phyloP scores from a whole-genome alignment of 2,797 vertebrate genomes.

The Pseudopleuronectes americanus region DNA sequence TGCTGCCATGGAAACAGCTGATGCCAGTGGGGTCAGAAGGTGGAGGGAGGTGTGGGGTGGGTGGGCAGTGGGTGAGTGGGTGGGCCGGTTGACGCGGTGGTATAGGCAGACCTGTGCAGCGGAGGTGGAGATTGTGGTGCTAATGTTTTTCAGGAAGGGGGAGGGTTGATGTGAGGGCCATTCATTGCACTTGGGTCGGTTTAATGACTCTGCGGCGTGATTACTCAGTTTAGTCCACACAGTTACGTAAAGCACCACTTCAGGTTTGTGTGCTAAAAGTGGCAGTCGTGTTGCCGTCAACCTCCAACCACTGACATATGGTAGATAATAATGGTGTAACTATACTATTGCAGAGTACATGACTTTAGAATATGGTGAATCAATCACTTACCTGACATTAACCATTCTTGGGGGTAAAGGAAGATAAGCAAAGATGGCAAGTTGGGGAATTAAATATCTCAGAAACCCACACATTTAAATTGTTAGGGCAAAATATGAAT shows the following conservation, averaged over 20 bases:
- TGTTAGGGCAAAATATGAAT: neutral
- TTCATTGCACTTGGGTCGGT: constrained; percentile 70
- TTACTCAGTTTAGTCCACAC: constrained; percentile 73
- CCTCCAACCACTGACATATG: constrained; percentile 12
- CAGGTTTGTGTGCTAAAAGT: constrained; percentile 33
- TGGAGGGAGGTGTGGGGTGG: constrained; percentile 42
- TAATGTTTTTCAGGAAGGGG: constrained; percentile 64
- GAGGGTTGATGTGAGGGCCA: constrained; percentile 66
- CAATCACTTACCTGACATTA: no score
- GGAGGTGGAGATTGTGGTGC: constrained; percentile 66
- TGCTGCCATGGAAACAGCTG: constrained; percentile 55
- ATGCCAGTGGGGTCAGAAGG: constrained; percentile 50
- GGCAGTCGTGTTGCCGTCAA: constrained; percentile 13
- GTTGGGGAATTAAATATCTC: neutral
- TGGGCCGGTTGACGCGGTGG: constrained; percentile 39
- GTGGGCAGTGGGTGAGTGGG: constrained; percentile 41
- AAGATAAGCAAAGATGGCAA: neutral
- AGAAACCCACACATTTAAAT: neutral
- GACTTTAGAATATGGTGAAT: neutral
- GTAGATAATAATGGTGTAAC: constrained; percentile 17
- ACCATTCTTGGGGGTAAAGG: neutral
- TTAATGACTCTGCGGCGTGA: constrained; percentile 65
- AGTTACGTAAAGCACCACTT: constrained; percentile 70
- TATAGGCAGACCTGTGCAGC: constrained; percentile 53
- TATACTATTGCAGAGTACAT: neutral